Percentiles rank a stretch among this genome's conserved stretches.
phyloP scores from a whole-genome alignment of 2,113 vertebrate genomes.

The Nycticorax nycticorax region DNA sequence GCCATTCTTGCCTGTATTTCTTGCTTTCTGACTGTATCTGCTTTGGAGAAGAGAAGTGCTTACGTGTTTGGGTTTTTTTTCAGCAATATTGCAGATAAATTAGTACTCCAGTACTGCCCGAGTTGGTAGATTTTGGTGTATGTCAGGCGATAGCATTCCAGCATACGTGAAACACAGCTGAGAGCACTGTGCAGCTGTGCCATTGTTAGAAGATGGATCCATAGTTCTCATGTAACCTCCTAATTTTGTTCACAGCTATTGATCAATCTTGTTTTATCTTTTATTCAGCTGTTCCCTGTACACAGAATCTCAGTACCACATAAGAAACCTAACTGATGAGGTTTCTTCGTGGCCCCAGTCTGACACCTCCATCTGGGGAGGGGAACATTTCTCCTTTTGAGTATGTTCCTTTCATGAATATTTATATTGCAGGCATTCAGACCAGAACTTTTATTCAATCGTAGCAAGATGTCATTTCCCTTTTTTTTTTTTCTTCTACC shows the following conservation, averaged over 20 bases:
- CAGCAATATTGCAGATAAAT: neutral
- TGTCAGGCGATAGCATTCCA: neutral
- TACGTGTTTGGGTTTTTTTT: neutral
- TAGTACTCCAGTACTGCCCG: neutral
- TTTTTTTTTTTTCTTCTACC: neutral
- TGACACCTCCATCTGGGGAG: neutral
- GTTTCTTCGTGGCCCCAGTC: neutral
- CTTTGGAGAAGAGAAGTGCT: neutral
- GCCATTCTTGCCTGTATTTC: neutral
- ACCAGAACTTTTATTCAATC: neutral
- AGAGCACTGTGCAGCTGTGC: conserved; percentile 20
- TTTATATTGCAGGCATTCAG: neutral
- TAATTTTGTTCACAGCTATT: neutral
- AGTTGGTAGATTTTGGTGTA: neutral
- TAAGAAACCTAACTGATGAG: neutral
- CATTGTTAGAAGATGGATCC: neutral
- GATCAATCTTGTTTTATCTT: conserved; percentile 27
- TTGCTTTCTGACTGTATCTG: neutral
- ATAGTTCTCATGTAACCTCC: neutral
- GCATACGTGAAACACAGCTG: neutral
- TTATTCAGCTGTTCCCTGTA: neutral
- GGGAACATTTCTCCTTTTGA: neutral
- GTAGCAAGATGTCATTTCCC: neutral
- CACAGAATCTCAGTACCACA: neutral
- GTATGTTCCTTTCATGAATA: neutral